Conservation (phyloP, 2,888 invertebrate species). For the Tubulanus polymorphus region DNA sequence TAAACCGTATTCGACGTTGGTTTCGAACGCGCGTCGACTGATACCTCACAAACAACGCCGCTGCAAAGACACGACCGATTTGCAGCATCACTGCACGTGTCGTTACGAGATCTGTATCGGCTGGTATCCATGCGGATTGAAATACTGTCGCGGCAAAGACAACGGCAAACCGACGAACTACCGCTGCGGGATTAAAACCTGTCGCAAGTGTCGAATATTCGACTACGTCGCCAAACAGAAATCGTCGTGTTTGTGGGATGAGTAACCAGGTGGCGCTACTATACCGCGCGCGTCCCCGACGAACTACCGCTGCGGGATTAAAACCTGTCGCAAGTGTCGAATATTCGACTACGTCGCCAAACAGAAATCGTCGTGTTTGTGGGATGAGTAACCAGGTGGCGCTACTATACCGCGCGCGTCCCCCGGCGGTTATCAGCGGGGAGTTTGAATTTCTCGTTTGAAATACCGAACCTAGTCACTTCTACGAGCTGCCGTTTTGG, state of each 20-base stretch:
- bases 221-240: slow-evolving; percentile 80
- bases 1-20: slow-evolving; percentile 42
- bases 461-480: no score
- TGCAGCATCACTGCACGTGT: slow-evolving; percentile 69
- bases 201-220: slow-evolving; percentile 83
- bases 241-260: slow-evolving; percentile 67
- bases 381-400: slow-evolving; percentile 51
- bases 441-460: no score
- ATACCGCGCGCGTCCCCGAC: no score
- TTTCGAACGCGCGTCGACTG: slow-evolving; percentile 67
- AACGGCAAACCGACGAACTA: slow-evolving; percentile 67
- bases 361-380: slow-evolving; percentile 75
- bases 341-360: slow-evolving; percentile 81
- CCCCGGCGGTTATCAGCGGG: no score
- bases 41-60: slow-evolving; percentile 57
- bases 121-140: slow-evolving; percentile 94
- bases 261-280: no score
- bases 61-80: slow-evolving; percentile 38
- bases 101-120: slow-evolving; percentile 84
- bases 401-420: no score
- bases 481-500: no score
- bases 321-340: slow-evolving; percentile 87
- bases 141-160: slow-evolving; percentile 84
- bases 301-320: slow-evolving; percentile 94
- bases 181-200: slow-evolving; percentile 93